These are phyloP conservation scores for Siniperca knerii DNA, from an alignment of 2,113 vertebrate species.

Conservation along the genomic window DNA sequence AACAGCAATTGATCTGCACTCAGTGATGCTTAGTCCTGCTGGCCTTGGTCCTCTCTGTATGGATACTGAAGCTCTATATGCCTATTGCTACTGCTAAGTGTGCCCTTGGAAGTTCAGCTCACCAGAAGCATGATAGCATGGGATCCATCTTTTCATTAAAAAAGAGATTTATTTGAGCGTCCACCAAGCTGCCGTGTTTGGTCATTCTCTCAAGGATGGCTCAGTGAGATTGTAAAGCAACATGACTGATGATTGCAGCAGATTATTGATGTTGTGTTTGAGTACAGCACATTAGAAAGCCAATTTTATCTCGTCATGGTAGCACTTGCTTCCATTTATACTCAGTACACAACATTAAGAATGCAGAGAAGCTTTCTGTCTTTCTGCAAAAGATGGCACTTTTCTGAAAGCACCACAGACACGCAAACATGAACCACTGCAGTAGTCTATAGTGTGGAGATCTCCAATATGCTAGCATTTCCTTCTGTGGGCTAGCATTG, in stretches of 20 bases:
- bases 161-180: conserved; percentile 43
- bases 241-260: conserved; percentile 34
- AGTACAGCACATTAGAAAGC: conserved; percentile 36
- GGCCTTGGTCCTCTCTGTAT: conserved; percentile 16
- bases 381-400: conserved; percentile 56
- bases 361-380: conserved; percentile 40
- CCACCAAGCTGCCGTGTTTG: neutral
- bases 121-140: conserved; percentile 15
- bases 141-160: conserved; percentile 38
- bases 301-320: conserved; percentile 15
- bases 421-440: conserved; percentile 21
- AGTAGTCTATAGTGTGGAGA: neutral
- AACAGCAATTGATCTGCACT: conserved; percentile 61
- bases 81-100: conserved; percentile 3
- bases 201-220: neutral
- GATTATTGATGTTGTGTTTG: conserved; percentile 39
- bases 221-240: conserved; percentile 5
- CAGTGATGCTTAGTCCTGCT: conserved; percentile 51
- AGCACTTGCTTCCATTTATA: neutral
- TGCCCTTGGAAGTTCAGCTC: conserved; percentile 30
- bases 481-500: conserved; percentile 27
- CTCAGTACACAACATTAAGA: conserved; percentile 37
- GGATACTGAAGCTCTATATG: neutral
- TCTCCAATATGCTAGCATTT: conserved; percentile 4
- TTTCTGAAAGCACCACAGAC: conserved; percentile 54